Evolutionary conservation across 2,113 vertebrate species (phyloP).

Genomic region (Corythornis madagascariensis): DNA sequence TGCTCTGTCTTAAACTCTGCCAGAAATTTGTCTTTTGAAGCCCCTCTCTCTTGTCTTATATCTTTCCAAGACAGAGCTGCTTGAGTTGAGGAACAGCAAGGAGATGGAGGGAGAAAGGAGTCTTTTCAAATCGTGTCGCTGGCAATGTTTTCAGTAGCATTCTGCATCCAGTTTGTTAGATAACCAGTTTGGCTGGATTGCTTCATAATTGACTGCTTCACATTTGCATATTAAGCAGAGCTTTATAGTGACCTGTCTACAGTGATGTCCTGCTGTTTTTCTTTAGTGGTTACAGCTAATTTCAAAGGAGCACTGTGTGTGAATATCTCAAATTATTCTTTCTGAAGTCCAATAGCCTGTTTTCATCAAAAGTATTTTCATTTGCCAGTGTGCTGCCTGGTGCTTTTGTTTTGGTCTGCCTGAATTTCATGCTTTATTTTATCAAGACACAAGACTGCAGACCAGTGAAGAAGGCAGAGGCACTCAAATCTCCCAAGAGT

Average conservation of each 20-base stretch:
- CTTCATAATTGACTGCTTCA: neutral
- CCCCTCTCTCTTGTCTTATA: neutral
- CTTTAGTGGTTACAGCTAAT: neutral
- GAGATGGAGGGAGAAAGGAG: neutral
- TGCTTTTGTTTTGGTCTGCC: neutral
- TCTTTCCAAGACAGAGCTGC: neutral
- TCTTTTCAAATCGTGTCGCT: neutral
- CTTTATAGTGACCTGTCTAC: neutral
- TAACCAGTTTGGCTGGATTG: accelerated
- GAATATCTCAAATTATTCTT: neutral
- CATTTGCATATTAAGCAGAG: neutral
- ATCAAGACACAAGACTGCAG: neutral
- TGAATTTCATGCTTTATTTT: neutral
- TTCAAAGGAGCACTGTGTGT: neutral
- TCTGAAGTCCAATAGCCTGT: neutral
- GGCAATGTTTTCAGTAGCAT: neutral
- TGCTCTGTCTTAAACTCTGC: neutral
- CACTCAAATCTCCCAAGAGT: neutral
- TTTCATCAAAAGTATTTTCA: neutral
- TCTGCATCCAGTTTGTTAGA: neutral
- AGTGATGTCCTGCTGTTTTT: neutral
- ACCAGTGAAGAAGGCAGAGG: neutral
- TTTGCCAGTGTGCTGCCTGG: neutral
- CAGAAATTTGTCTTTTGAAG: neutral
- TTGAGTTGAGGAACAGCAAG: neutral